Conservation (phyloP, 2,797 vertebrate species). For the Alca torda region DNA sequence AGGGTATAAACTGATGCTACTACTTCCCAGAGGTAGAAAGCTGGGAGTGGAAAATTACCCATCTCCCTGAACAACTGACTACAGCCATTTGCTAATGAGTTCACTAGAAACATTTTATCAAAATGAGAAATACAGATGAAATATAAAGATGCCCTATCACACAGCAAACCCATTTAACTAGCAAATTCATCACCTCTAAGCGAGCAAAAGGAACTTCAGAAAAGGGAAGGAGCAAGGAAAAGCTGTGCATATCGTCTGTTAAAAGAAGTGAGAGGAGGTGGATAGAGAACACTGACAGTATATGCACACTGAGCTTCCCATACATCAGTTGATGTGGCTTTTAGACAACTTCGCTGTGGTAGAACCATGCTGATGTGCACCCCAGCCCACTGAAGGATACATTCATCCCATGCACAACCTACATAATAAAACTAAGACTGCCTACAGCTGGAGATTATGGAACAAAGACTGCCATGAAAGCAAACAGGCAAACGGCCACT, state of each 20-base stretch:
- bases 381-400: background rate
- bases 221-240: background rate
- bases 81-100: background rate
- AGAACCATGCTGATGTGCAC: background rate
- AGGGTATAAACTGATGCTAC: background rate
- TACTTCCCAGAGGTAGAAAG: background rate
- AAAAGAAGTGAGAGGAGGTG: background rate
- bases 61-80: background rate
- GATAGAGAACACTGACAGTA: background rate
- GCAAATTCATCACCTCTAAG: background rate
- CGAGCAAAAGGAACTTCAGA: background rate
- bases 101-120: background rate
- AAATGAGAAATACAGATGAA: background rate
- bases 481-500: background rate
- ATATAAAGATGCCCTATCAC: background rate
- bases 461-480: background rate
- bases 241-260: background rate
- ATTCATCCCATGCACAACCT: background rate
- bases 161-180: background rate
- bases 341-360: background rate
- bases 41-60: background rate
- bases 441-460: background rate
- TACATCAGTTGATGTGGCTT: rapidly evolving
- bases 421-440: background rate
- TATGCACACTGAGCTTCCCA: background rate